Evolutionary conservation across 2,888 invertebrate genomes (phyloP).

Genomic region (Aproaerema taeniolella): DNA sequence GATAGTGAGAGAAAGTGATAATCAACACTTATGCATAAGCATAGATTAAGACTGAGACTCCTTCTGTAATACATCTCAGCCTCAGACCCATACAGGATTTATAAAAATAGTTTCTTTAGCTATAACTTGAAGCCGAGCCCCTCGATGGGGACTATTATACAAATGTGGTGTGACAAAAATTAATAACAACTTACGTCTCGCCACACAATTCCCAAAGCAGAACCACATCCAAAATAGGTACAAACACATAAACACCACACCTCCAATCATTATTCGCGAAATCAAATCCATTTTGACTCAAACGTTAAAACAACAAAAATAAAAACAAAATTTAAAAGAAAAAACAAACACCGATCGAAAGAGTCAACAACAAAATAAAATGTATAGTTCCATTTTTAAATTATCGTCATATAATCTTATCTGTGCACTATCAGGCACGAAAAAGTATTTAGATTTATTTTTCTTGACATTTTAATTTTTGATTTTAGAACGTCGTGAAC

Average conservation of each 20-base stretch:
- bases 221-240: constrained; percentile 66
- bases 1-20: too few species aligned
- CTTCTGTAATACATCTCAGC: too few species aligned
- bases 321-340: background rate
- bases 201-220: constrained; percentile 51
- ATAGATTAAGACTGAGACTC: too few species aligned
- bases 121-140: too few species aligned
- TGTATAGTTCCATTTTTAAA: background rate
- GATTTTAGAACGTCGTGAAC: background rate
- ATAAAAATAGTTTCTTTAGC: too few species aligned
- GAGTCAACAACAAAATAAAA: constrained; percentile 3
- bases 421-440: constrained; percentile 11
- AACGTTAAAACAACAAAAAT: background rate
- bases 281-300: constrained; percentile 42
- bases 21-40: too few species aligned
- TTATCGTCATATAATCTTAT: constrained; percentile 10
- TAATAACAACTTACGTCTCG: constrained; percentile 58
- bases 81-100: too few species aligned
- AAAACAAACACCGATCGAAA: constrained; percentile 4
- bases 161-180: too few species aligned
- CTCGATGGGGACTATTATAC: too few species aligned
- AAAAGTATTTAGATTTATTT: background rate
- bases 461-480: background rate
- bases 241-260: constrained; percentile 49
- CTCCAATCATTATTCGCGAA: constrained; percentile 30